Evolutionary conservation across 2,113 vertebrate species (phyloP).

Genomic region (Phalacrocorax brasilianus): DNA sequence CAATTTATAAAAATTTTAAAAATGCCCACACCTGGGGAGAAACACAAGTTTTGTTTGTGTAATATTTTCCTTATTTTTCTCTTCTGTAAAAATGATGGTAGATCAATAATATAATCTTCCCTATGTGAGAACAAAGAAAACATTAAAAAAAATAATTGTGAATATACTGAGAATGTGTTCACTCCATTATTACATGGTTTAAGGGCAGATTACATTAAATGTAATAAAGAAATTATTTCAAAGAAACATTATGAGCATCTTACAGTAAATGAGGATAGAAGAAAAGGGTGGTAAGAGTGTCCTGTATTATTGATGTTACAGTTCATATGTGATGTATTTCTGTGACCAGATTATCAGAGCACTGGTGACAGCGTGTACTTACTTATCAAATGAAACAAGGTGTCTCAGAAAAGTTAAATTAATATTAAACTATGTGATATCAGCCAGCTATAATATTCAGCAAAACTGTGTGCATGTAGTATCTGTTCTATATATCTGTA

Average conservation of each 20-base stretch:
- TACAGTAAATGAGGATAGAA: conserved; percentile 33
- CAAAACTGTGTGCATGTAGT: not conserved
- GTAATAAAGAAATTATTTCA: conserved; percentile 24
- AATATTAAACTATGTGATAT: conserved; percentile 28
- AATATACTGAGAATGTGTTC: conserved; percentile 1
- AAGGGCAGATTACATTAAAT: conserved; percentile 51
- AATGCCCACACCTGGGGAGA: not conserved
- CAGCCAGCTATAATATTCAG: not conserved
- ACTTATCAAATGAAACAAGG: conserved; percentile 36
- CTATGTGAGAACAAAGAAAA: not conserved
- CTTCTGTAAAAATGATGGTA: not conserved
- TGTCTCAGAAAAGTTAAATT: conserved; percentile 46
- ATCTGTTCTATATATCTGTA: not conserved
- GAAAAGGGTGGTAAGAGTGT: conserved; percentile 40
- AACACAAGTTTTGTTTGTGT: not conserved
- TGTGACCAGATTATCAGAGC: conserved; percentile 32
- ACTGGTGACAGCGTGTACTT: not conserved
- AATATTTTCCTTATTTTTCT: not conserved
- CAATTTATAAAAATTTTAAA: not conserved
- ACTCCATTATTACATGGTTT: conserved; percentile 32
- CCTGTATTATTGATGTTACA: conserved; percentile 41
- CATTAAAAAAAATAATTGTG: not conserved
- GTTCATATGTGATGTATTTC: conserved; percentile 44
- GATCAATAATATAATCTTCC: not conserved
- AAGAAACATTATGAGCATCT: not conserved